These are phyloP conservation scores for Dasypogon diadema DNA, from an alignment of 2,888 invertebrate species.

Conservation along the genomic window DNA sequence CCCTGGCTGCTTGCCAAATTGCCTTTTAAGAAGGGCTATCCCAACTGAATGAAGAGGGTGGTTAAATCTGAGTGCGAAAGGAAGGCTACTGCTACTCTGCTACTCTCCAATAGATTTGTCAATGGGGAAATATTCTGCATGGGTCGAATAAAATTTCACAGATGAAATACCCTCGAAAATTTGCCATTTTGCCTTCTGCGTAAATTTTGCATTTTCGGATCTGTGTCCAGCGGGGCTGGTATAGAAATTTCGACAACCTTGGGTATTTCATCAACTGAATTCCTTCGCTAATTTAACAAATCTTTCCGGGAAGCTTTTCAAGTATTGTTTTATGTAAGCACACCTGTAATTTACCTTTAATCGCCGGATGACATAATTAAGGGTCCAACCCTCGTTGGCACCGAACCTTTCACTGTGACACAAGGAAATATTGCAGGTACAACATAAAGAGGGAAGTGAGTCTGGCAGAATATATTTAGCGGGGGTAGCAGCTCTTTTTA, in stretches of 20 bases:
- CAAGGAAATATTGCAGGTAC: neutral
- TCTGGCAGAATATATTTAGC: neutral
- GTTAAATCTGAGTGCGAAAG: conserved; percentile 26
- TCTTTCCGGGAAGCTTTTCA: no score
- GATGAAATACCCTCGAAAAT: neutral
- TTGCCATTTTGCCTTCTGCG: neutral
- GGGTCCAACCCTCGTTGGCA: conserved; percentile 42
- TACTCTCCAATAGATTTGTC: no score
- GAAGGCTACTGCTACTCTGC: conserved; percentile 6
- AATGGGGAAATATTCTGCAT: neutral
- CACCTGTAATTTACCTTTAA: conserved; percentile 50
- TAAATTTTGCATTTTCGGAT: neutral
- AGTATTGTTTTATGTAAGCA: no score
- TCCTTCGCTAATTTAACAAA: no score
- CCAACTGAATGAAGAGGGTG: conserved; percentile 12
- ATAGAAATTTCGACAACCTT: no score
- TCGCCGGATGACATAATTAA: conserved; percentile 38
- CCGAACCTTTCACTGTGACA: neutral
- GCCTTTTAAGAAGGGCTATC: conserved; percentile 37
- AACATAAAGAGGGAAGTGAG: neutral
- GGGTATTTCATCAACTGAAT: no score
- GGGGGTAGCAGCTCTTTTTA: neutral
- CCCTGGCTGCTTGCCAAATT: conserved; percentile 41
- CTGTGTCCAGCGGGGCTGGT: no score
- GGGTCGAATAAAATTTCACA: neutral